phyloP scores from a whole-genome alignment of 1,140 invertebrate species.

The Papilio machaon region DNA sequence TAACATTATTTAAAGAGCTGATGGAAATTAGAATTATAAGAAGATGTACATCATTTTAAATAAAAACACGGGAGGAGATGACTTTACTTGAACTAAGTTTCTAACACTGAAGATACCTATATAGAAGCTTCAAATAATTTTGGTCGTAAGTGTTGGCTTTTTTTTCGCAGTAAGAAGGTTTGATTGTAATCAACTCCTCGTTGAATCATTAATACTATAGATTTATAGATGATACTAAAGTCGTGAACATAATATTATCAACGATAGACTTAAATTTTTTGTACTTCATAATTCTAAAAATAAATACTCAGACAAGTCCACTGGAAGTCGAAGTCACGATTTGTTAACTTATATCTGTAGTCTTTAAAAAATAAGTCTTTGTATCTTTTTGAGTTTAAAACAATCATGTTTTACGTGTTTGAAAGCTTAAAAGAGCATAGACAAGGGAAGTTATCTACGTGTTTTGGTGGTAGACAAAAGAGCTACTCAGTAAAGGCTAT shows the following conservation, averaged over 20 bases:
- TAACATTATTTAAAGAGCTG: not conserved
- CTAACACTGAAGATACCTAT: not conserved
- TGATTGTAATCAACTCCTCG: not conserved
- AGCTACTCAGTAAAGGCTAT: conserved; percentile 41
- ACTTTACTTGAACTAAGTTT: not conserved
- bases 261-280: not conserved
- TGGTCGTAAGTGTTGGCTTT: too few species aligned
- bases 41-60: not conserved
- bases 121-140: not conserved
- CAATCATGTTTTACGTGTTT: not conserved
- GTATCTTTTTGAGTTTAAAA: not conserved
- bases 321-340: not conserved
- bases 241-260: not conserved
- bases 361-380: not conserved
- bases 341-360: not conserved
- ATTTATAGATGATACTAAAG: not conserved
- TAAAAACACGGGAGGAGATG: not conserved
- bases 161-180: not conserved
- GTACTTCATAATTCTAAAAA: not conserved
- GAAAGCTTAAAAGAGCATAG: conserved; percentile 1
- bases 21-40: not conserved
- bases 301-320: not conserved
- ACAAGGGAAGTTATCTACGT: conserved; percentile 32
- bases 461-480: conserved; percentile 39
- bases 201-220: not conserved